Conservation (phyloP, 2,113 vertebrate genomes). For the Potamarius usumacintae region DNA sequence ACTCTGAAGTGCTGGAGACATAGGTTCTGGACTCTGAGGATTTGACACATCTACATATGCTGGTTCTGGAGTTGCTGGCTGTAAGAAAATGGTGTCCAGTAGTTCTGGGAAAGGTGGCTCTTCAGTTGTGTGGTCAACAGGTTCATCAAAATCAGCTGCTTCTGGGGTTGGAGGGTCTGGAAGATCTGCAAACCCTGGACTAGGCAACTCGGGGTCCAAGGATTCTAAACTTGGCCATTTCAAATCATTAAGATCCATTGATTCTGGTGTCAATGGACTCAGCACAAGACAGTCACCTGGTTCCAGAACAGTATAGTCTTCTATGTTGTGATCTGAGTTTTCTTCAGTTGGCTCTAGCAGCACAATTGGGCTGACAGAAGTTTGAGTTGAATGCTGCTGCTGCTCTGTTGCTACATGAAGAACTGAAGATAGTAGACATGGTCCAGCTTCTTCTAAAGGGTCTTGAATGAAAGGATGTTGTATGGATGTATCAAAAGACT, state of each 20-base stretch:
- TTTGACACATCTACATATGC: constrained; percentile 25
- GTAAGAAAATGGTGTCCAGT: constrained; percentile 58
- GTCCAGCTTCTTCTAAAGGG: constrained; percentile 30
- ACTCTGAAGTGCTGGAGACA: constrained; percentile 33
- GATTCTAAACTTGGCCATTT: constrained; percentile 52
- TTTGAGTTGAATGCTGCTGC: constrained; percentile 2
- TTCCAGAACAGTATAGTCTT: constrained; percentile 45
- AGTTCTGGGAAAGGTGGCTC: constrained; percentile 74
- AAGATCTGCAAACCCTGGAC: constrained; percentile 46
- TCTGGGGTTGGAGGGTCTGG: constrained; percentile 56
- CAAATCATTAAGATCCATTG: constrained; percentile 55
- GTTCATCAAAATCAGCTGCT: constrained; percentile 46
- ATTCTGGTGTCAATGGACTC: constrained; percentile 52
- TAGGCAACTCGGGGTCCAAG: constrained; percentile 48
- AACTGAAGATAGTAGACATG: neutral
- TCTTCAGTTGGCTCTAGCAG: constrained; percentile 29
- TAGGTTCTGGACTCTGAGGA: constrained; percentile 26
- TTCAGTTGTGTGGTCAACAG: constrained; percentile 60
- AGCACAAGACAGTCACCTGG: constrained; percentile 44
- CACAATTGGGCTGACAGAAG: constrained; percentile 30
- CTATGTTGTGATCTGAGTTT: constrained; percentile 19
- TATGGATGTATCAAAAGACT: constrained; percentile 42
- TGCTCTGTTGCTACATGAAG: neutral
- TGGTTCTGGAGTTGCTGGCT: constrained; percentile 52
- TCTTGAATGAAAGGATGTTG: constrained; percentile 38